Conservation (phyloP, 2,113 vertebrate species). For the Felis chaus region DNA sequence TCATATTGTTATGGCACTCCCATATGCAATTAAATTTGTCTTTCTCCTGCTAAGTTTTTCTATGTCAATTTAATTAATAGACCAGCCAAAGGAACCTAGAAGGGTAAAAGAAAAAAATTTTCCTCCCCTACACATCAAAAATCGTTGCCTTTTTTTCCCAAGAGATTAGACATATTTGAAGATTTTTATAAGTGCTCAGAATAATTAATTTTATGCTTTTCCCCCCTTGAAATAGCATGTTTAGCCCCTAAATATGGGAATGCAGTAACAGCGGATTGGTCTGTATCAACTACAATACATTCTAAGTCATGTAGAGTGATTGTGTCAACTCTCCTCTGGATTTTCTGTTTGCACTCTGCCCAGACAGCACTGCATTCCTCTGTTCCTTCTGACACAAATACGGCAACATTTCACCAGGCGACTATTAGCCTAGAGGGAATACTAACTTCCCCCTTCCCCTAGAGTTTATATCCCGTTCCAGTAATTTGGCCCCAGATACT, state of each 20-base stretch:
- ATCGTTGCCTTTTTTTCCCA: neutral
- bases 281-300: neutral
- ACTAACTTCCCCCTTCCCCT: conserved; percentile 35
- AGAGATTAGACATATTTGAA: neutral
- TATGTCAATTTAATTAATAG: neutral
- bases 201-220: neutral
- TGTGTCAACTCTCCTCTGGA: neutral
- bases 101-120: neutral
- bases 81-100: neutral
- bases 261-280: neutral
- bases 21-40: neutral
- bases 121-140: neutral
- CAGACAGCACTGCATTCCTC: conserved; percentile 57
- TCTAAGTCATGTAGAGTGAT: neutral
- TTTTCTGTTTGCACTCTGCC: conserved; percentile 16
- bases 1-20: neutral
- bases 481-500: neutral
- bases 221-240: neutral
- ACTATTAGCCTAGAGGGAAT: conserved; percentile 41
- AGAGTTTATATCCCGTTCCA: neutral
- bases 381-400: conserved; percentile 18
- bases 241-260: neutral
- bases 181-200: neutral
- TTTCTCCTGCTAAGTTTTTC: neutral
- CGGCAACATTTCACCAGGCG: conserved; percentile 9